phyloP scores from a whole-genome alignment of 2,113 vertebrate species.

The Sylvia atricapilla region DNA sequence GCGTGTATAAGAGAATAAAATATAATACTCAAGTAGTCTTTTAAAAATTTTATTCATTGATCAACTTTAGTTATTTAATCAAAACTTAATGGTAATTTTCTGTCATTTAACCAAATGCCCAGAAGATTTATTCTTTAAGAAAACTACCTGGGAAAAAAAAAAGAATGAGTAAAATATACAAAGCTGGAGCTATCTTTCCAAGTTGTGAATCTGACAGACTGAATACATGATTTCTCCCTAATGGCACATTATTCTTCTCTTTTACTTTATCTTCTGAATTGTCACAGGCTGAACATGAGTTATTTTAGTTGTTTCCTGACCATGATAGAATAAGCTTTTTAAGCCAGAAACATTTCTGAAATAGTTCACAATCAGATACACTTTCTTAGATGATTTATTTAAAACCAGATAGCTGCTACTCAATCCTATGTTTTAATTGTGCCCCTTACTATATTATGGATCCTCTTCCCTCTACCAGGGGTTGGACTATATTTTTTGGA shows the following conservation, averaged over 20 bases:
- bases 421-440: not conserved
- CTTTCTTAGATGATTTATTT: not conserved
- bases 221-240: not conserved
- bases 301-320: not conserved
- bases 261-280: not conserved
- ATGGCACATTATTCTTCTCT: not conserved
- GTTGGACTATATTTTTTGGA: not conserved
- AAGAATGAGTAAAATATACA: not conserved
- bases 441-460: rapidly evolving
- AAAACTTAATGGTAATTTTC: not conserved
- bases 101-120: not conserved
- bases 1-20: not conserved
- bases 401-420: not conserved
- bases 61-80: not conserved
- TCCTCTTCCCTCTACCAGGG: not conserved
- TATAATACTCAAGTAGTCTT: not conserved
- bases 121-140: not conserved
- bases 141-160: not conserved
- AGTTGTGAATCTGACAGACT: not conserved
- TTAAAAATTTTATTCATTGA: not conserved
- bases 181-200: not conserved
- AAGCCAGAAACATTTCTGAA: not conserved
- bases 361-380: not conserved
- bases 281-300: not conserved
- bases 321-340: not conserved